A percentile compares a stretch with the other conserved stretches of the same genome.
These are phyloP conservation scores for Poeciliopsis prolifica DNA, from an alignment of 2,113 vertebrate species.

Conservation along the genomic window DNA sequence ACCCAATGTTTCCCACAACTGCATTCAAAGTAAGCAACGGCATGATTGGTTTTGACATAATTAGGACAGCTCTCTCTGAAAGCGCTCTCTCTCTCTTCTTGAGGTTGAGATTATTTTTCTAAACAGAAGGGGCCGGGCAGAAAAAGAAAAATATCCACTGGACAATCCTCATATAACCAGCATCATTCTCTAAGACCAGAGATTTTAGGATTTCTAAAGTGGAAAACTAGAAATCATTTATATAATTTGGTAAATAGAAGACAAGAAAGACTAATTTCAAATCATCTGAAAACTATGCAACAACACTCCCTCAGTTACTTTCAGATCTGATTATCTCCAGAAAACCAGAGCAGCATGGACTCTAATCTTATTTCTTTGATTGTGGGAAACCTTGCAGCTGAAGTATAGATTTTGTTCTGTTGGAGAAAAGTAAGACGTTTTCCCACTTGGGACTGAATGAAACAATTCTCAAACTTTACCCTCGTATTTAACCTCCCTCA, in stretches of 20 bases:
- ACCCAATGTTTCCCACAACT: not conserved
- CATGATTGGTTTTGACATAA: constrained; percentile 8
- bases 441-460: not conserved
- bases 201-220: not conserved
- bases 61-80: constrained; percentile 3
- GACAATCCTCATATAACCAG: not conserved
- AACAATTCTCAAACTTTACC: not conserved
- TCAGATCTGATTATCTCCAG: not conserved
- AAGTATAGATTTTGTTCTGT: not conserved
- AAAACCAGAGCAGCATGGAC: not conserved
- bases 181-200: not conserved
- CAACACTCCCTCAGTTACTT: not conserved
- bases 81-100: not conserved
- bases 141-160: not conserved
- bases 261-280: no score
- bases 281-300: not conserved
- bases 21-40: not conserved
- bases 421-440: not conserved
- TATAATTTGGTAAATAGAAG: not conserved
- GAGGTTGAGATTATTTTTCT: not conserved
- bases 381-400: not conserved
- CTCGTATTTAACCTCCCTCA: not conserved
- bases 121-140: not conserved
- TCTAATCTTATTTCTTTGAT: not conserved
- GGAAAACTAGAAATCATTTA: not conserved